Evolutionary conservation across 1,140 invertebrate species (phyloP).

Genomic region (Myzus persicae): DNA sequence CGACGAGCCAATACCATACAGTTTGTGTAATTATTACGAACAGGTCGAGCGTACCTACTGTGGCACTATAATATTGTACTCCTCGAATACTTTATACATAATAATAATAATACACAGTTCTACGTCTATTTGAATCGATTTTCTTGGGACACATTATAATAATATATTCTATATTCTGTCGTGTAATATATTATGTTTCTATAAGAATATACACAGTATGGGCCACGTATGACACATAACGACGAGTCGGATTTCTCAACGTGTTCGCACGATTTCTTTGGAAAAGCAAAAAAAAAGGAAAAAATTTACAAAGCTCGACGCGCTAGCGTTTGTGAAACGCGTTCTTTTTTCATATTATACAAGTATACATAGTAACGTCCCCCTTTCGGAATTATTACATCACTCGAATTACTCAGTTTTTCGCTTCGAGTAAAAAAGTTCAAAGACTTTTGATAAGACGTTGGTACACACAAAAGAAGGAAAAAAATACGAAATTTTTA

Average conservation of each 20-base stretch:
- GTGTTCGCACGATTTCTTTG: neutral
- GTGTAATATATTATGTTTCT: neutral
- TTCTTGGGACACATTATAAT: neutral
- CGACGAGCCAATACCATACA: neutral
- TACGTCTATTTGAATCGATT: neutral
- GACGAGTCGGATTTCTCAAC: neutral
- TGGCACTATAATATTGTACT: too few species aligned
- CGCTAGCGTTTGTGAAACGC: neutral
- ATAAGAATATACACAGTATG: neutral
- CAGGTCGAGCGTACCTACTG: too few species aligned
- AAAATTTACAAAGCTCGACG: neutral
- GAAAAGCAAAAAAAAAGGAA: neutral
- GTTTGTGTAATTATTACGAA: neutral
- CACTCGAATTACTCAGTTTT: neutral
- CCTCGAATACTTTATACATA: neutral
- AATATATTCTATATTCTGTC: neutral
- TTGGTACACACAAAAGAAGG: neutral
- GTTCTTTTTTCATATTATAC: neutral
- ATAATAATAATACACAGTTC: neutral
- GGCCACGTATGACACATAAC: neutral
- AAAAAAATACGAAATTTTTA: constrained; percentile 13
- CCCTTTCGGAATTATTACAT: constrained; percentile 34
- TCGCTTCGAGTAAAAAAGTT: neutral
- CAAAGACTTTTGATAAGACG: constrained; percentile 17
- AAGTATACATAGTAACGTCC: neutral